Evolutionary conservation across 2,888 invertebrate species (phyloP).

Genomic region (Mycalesis mineus): DNA sequence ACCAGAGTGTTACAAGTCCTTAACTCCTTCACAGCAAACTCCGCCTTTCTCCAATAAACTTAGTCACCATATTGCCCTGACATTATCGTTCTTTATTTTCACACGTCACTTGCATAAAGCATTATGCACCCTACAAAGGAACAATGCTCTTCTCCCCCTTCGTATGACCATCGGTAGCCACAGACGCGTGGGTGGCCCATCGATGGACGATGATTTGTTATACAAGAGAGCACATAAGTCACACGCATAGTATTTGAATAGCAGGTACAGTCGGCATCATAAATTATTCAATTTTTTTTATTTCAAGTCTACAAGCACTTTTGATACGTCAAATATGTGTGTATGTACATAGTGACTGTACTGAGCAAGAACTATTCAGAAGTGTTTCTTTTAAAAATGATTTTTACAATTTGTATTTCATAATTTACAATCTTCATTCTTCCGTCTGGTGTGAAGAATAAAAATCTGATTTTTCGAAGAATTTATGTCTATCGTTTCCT

Average conservation of each 20-base stretch:
- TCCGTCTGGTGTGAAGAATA: no score
- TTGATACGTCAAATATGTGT: no score
- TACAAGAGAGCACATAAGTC: conserved; percentile 33
- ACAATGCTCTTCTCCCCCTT: conserved; percentile 53
- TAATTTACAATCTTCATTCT: no score
- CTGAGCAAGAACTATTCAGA: no score
- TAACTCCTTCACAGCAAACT: neutral
- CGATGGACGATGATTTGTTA: conserved; percentile 34
- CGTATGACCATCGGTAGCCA: conserved; percentile 41
- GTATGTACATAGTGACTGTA: no score
- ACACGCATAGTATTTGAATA: conserved; percentile 58
- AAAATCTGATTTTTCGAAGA: no score
- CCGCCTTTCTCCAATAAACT: conserved; percentile 2
- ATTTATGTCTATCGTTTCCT: no score
- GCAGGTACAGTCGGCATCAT: neutral
- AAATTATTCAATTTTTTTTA: no score
- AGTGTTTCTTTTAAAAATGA: no score
- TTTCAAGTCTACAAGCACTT: no score
- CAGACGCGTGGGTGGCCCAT: conserved; percentile 60
- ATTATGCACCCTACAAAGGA: conserved; percentile 42
- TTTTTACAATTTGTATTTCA: no score
- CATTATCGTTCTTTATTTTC: conserved; percentile 38
- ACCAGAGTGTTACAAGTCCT: neutral
- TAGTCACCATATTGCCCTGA: conserved; percentile 15
- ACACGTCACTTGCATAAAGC: conserved; percentile 47